Percentiles rank a stretch among this genome's conserved stretches.
phyloP scores from a whole-genome alignment of 2,113 vertebrate species.

The Carlito syrichta region DNA sequence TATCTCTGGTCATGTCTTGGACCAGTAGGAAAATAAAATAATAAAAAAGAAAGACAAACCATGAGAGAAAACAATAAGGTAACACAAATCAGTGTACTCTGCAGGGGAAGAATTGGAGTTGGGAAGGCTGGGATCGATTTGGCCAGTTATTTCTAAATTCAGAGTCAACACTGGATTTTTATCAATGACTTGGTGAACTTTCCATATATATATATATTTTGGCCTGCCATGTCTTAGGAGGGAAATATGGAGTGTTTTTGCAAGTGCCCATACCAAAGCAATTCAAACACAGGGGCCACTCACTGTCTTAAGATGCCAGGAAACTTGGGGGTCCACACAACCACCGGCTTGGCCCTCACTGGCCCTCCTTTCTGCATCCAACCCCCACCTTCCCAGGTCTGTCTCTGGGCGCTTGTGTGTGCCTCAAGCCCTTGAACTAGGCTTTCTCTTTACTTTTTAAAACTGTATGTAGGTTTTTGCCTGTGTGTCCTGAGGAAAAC shows the following conservation, averaged over 20 bases:
- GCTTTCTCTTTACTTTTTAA: background rate
- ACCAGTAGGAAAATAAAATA: slow-evolving; percentile 52
- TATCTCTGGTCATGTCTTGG: background rate
- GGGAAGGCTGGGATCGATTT: slow-evolving; percentile 80
- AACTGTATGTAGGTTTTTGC: background rate
- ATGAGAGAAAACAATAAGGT: slow-evolving; percentile 74
- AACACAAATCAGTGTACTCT: slow-evolving; percentile 61
- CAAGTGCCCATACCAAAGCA: slow-evolving; percentile 7
- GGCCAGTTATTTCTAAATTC: slow-evolving; percentile 83
- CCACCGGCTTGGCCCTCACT: background rate
- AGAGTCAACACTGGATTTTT: slow-evolving; percentile 81
- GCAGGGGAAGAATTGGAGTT: slow-evolving; percentile 71
- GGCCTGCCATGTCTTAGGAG: slow-evolving; percentile 56
- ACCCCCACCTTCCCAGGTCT: background rate
- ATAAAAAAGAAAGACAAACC: slow-evolving; percentile 73
- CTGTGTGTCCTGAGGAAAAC: background rate
- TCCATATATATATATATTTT: slow-evolving; percentile 68
- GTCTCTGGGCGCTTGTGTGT: rapidly evolving
- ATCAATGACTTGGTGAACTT: slow-evolving; percentile 81
- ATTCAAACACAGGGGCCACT: slow-evolving; percentile 5
- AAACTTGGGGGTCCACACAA: background rate
- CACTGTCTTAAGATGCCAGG: background rate
- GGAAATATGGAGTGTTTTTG: slow-evolving; percentile 72
- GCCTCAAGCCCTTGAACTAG: background rate
- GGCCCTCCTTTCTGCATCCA: background rate